phyloP scores from a whole-genome alignment of 2,113 vertebrate genomes.

The Platysternon megacephalum region DNA sequence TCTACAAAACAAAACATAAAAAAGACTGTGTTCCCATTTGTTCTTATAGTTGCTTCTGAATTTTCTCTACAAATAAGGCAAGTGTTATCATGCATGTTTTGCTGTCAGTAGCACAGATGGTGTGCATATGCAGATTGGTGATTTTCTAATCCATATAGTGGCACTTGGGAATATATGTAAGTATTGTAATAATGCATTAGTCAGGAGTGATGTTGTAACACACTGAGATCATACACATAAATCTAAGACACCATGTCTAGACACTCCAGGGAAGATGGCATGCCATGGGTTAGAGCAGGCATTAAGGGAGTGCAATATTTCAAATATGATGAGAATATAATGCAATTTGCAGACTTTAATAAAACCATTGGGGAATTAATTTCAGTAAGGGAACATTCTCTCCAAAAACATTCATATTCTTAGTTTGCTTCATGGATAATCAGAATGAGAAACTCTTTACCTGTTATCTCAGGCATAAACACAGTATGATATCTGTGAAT shows the following conservation, averaged over 20 bases:
- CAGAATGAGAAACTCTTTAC: constrained; percentile 71
- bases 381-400: constrained; percentile 74
- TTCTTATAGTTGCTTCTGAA: constrained; percentile 73
- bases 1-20: constrained; percentile 50
- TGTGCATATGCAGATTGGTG: constrained; percentile 89
- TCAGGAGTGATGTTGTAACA: constrained; percentile 86
- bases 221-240: constrained; percentile 87
- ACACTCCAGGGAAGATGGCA: constrained; percentile 84
- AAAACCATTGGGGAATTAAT: constrained; percentile 84
- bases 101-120: constrained; percentile 86
- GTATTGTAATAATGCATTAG: constrained; percentile 87
- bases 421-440: constrained; percentile 74
- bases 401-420: constrained; percentile 70
- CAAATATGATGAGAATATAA: constrained; percentile 83
- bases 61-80: constrained; percentile 72
- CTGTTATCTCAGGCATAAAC: constrained; percentile 79
- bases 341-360: constrained; percentile 83
- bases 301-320: constrained; percentile 82
- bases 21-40: constrained; percentile 55
- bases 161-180: constrained; percentile 88
- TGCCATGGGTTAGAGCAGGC: constrained; percentile 78
- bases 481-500: constrained; percentile 66
- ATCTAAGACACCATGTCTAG: constrained; percentile 83
- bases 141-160: constrained; percentile 89
- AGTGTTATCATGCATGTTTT: constrained; percentile 80